These are phyloP conservation scores for Theocolax elegans DNA, from an alignment of 1,140 invertebrate species.

Conservation along the genomic window DNA sequence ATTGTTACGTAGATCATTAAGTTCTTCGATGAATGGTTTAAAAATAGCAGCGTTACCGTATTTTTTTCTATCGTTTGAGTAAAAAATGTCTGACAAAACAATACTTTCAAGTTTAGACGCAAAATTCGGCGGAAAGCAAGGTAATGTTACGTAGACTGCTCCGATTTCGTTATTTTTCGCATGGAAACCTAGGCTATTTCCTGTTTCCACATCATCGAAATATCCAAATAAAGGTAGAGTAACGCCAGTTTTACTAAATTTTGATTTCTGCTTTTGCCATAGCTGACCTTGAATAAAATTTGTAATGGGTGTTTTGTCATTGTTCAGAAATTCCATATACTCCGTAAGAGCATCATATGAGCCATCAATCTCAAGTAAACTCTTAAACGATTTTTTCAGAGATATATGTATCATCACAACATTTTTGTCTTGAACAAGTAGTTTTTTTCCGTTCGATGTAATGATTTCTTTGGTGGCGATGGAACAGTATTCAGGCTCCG, in stretches of 20 bases:
- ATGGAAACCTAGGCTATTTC: slow-evolving; percentile 32
- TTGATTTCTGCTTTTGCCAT: slow-evolving; percentile 4
- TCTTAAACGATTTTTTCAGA: neutral
- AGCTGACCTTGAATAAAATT: slow-evolving; percentile 18
- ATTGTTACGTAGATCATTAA: slow-evolving; percentile 30
- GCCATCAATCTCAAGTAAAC: slow-evolving; percentile 5
- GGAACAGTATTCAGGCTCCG: neutral
- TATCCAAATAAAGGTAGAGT: slow-evolving; percentile 28
- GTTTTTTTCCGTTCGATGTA: neutral
- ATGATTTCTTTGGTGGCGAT: neutral
- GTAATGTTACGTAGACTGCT: slow-evolving; percentile 45
- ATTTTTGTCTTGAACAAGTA: neutral
- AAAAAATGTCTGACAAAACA: slow-evolving; percentile 36
- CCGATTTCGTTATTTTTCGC: slow-evolving; percentile 31
- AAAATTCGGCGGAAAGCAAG: slow-evolving; percentile 46
- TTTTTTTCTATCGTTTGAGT: slow-evolving; percentile 18
- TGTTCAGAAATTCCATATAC: slow-evolving; percentile 3
- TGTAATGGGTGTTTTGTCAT: neutral
- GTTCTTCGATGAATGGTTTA: slow-evolving; percentile 25
- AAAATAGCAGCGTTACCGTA: slow-evolving; percentile 60
- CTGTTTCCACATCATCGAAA: slow-evolving; percentile 35
- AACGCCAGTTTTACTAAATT: neutral
- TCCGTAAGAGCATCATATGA: neutral
- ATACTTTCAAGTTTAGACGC: slow-evolving; percentile 40
- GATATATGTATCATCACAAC: too few relatives aligned